A percentile compares a stretch with the other conserved stretches of the same genome.
phyloP scores from a whole-genome alignment of 2,797 vertebrate genomes.

The Melanotaenia nigrans region DNA sequence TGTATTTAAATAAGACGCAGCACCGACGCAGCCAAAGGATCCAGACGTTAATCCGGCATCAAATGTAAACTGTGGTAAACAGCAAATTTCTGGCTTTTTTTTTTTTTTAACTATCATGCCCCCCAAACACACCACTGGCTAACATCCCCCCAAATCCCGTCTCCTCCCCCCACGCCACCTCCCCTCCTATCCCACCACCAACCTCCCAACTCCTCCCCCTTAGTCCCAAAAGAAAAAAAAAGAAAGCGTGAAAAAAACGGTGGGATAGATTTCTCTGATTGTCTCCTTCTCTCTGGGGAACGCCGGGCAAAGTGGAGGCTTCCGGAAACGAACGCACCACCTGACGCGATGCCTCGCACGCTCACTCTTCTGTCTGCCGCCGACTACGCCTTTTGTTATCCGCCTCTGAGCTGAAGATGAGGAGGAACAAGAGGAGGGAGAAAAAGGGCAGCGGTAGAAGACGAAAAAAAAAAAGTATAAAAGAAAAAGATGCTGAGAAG shows the following conservation, averaged over 20 bases:
- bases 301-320: slow-evolving; percentile 90
- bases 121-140: slow-evolving; percentile 56
- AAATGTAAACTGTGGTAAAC: slow-evolving; percentile 47
- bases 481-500: slow-evolving; percentile 22
- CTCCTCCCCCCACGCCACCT: slow-evolving; percentile 16
- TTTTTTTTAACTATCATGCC: slow-evolving; percentile 61
- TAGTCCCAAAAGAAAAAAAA: slow-evolving; percentile 63
- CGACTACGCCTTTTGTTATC: slow-evolving; percentile 90
- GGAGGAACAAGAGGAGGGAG: slow-evolving; percentile 56
- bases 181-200: slow-evolving; percentile 46
- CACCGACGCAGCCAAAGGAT: slow-evolving; percentile 18
- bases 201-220: slow-evolving; percentile 76
- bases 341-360: slow-evolving; percentile 61
- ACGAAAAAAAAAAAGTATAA: slow-evolving; percentile 39
- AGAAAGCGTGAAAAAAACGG: slow-evolving; percentile 32
- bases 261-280: slow-evolving; percentile 83
- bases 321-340: slow-evolving; percentile 91
- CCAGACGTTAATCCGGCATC: slow-evolving; percentile 29
- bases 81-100: slow-evolving; percentile 64
- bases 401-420: slow-evolving; percentile 69
- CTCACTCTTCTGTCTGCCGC: slow-evolving; percentile 84
- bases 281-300: slow-evolving; percentile 81
- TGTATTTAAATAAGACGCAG: slow-evolving; percentile 9
- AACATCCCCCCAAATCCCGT: slow-evolving; percentile 7
- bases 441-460: slow-evolving; percentile 22